Base-by-base conservation (phyloP, 2,113 vertebrate species). In the Craseonycteris thonglongyai region DNA sequence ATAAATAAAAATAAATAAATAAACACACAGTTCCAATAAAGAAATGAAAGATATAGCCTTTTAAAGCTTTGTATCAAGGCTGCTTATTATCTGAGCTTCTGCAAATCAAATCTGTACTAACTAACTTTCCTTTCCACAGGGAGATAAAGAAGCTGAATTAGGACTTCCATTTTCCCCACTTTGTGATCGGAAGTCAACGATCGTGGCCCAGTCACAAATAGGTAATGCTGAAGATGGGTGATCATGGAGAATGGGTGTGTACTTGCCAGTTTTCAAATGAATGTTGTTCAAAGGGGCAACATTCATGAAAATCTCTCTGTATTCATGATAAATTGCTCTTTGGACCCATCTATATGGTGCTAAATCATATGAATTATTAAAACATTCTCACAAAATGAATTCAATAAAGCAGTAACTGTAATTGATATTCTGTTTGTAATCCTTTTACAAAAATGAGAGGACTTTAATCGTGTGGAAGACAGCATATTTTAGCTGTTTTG, bases 131-230 rank as follows among this genome's bases (percentile, higher is more conserved):
- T 97, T 85, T 97, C 98, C 98, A 5, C 98, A 99, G 99, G 99
- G 99, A 96, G 99, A 99, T 97, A 99, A 99, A 97, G 99, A 99
- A 97, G 98, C 99, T 91, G 98, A 99, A 84, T 98, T 99, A 71
- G 99, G 99, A 49, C 98, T 99, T 97, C 99, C 99, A 0, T 99
- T 99, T 97, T 99, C 99, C 91, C 99, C 99, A 1, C 99, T 99
- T 26, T 99, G 99, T 96, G 99, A 99, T 95, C 98, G 99, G 75
- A 99, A 99, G 92, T 99, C 99, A 65, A 99, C 99, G 1, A 99
- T 99, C 99, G 99, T 99, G 58, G 99, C 99, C 61, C 99, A 99
- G 88, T 99, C 99, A 88, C 99, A 99, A 98, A 99, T 99, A 97
- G 99, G 99, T 99, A 98, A 98, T 93, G 8, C 26, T n/a, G 10